These are phyloP conservation scores for Agapostemon virescens DNA, from an alignment of 2,888 invertebrate species.

Conservation along the genomic window DNA sequence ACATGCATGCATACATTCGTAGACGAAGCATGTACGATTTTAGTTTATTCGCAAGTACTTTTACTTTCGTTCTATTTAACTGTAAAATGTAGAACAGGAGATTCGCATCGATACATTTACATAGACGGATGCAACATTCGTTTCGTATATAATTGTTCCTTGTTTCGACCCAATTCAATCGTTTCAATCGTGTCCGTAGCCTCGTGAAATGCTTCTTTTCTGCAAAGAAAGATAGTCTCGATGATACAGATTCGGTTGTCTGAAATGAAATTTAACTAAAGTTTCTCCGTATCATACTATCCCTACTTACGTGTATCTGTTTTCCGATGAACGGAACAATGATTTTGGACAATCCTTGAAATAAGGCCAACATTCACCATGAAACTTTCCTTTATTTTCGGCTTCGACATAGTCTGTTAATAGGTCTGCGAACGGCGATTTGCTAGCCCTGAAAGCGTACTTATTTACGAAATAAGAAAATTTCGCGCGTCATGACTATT, in stretches of 20 bases:
- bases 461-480: neutral
- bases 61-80: neutral
- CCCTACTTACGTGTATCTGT: slow-evolving; percentile 81
- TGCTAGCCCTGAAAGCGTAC: slow-evolving; percentile 85
- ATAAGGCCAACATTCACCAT: slow-evolving; percentile 93
- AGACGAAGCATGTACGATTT: slow-evolving; percentile 14
- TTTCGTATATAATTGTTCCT: slow-evolving; percentile 20
- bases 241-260: neutral
- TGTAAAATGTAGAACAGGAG: neutral
- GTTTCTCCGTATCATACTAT: neutral
- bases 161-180: neutral
- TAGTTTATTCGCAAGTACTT: slow-evolving; percentile 3
- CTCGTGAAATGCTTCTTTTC: slow-evolving; percentile 29
- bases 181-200: neutral
- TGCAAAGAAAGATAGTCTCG: slow-evolving; percentile 11
- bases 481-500: neutral
- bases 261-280: neutral
- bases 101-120: slow-evolving; percentile 7
- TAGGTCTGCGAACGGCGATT: slow-evolving; percentile 89
- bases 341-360: slow-evolving; percentile 91
- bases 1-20: neutral
- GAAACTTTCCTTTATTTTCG: slow-evolving; percentile 87
- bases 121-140: slow-evolving; percentile 30
- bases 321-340: slow-evolving; percentile 84
- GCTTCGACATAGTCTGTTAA: slow-evolving; percentile 90